phyloP scores from a whole-genome alignment of 2,888 invertebrate genomes.

The Mallateleia sp. region DNA sequence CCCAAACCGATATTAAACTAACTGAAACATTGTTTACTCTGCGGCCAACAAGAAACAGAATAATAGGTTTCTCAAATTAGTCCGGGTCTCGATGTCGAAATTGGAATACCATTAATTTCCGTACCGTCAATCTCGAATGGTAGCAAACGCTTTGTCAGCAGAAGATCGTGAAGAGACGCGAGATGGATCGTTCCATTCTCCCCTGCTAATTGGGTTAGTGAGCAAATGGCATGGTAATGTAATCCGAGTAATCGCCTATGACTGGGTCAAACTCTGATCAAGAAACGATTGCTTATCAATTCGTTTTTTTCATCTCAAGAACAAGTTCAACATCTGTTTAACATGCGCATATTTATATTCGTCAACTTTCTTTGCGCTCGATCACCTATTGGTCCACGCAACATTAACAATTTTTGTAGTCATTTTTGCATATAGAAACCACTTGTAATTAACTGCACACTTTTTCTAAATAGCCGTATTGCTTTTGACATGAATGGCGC shows the following conservation, averaged over 20 bases:
- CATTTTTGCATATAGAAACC: too few relatives aligned
- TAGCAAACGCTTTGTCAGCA: slow-evolving; percentile 71
- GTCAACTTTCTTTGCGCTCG: slow-evolving; percentile 34
- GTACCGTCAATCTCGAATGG: slow-evolving; percentile 48
- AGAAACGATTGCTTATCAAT: slow-evolving; percentile 43
- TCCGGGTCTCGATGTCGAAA: slow-evolving; percentile 47
- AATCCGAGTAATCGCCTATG: slow-evolving; percentile 59
- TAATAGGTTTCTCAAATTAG: too few relatives aligned
- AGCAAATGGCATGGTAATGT: slow-evolving; percentile 71
- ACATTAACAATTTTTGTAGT: too few relatives aligned
- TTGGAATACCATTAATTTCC: slow-evolving; percentile 58
- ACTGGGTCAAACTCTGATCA: slow-evolving; percentile 59
- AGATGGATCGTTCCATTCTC: slow-evolving; percentile 74
- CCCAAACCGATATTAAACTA: too few relatives aligned
- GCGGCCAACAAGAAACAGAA: too few relatives aligned
- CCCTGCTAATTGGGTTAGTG: slow-evolving; percentile 73
- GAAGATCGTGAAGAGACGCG: slow-evolving; percentile 67
- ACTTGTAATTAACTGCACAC: too few relatives aligned
- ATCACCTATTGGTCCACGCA: slow-evolving; percentile 1
- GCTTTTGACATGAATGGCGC: too few relatives aligned
- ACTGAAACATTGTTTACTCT: too few relatives aligned
- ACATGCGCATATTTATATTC: slow-evolving; percentile 32
- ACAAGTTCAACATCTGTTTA: slow-evolving; percentile 36
- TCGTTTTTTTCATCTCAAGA: slow-evolving; percentile 32
- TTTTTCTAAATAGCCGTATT: too few relatives aligned